Evolutionary conservation across 2,888 invertebrate genomes (phyloP).

Genomic region (Caenorhabditis sulstoni): DNA sequence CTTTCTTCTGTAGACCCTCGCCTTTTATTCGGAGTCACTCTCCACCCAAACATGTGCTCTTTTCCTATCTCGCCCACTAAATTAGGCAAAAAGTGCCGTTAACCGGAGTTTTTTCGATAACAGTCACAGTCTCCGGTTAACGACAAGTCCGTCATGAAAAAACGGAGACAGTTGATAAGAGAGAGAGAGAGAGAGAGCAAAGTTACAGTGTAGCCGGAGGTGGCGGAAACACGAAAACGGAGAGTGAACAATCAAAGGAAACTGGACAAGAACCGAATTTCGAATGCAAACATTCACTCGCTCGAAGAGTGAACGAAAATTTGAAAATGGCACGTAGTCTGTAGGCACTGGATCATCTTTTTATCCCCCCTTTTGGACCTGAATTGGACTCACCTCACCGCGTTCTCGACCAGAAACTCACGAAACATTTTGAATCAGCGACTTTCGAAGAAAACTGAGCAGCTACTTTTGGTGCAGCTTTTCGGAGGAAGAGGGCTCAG

Average conservation of each 20-base stretch:
- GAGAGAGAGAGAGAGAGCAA: constrained; percentile 16
- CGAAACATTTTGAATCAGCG: background rate
- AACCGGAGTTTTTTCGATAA: constrained; percentile 5
- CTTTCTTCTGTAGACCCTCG: constrained; percentile 22
- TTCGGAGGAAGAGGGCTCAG: background rate
- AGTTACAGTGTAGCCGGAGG: constrained; percentile 1
- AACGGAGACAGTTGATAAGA: background rate
- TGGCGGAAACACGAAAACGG: background rate
- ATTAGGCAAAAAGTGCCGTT: constrained; percentile 10
- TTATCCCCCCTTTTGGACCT: too few species aligned
- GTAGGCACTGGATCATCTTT: background rate
- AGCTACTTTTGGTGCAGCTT: background rate
- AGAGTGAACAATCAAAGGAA: background rate
- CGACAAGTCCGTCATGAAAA: constrained; percentile 6
- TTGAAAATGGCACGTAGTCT: too few species aligned
- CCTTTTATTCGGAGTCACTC: constrained; percentile 3
- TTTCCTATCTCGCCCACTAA: constrained; percentile 1
- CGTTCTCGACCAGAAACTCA: background rate
- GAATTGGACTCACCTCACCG: background rate
- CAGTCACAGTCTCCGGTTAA: constrained; percentile 9
- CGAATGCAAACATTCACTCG: too few species aligned
- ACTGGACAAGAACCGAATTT: too few species aligned
- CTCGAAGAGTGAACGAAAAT: too few species aligned
- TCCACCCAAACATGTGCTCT: background rate
- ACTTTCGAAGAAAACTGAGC: background rate